Evolutionary conservation across 2,113 vertebrate species (phyloP).

Genomic region (Tricholaema leucomelas): DNA sequence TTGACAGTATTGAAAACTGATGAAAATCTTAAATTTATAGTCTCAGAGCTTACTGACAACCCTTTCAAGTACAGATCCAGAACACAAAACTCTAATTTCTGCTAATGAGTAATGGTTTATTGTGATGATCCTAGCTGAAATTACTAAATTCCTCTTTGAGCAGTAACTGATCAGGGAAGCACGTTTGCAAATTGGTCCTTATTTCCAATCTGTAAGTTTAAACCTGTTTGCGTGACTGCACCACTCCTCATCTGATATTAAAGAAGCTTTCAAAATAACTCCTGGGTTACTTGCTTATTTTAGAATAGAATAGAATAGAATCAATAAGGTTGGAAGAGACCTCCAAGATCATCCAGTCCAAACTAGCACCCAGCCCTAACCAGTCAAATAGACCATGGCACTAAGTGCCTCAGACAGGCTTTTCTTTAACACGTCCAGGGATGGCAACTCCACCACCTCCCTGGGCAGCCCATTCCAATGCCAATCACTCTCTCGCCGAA

Average conservation of each 20-base stretch:
- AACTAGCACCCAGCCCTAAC: too few species aligned
- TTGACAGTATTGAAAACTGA: conserved; percentile 23
- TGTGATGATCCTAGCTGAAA: neutral
- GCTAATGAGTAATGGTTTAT: neutral
- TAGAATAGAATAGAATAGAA: too few species aligned
- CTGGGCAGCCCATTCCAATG: too few species aligned
- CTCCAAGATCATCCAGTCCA: too few species aligned
- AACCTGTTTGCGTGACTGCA: neutral
- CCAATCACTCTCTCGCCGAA: too few species aligned
- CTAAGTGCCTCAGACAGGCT: too few species aligned
- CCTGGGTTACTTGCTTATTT: neutral
- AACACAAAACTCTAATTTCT: neutral
- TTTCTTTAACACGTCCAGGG: too few species aligned
- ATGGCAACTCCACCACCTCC: too few species aligned
- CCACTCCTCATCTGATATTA: neutral
- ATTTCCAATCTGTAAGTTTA: neutral
- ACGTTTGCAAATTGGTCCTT: neutral
- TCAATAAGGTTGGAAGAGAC: too few species aligned
- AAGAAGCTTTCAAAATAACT: neutral
- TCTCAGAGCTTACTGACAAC: neutral
- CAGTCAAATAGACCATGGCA: too few species aligned
- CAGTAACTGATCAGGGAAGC: neutral
- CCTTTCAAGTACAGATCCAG: neutral
- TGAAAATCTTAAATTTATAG: neutral
- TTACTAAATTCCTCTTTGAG: neutral